These are phyloP conservation scores for Sinocyclocheilus grahami DNA, from an alignment of 2,113 vertebrate genomes.

Conservation along the genomic window DNA sequence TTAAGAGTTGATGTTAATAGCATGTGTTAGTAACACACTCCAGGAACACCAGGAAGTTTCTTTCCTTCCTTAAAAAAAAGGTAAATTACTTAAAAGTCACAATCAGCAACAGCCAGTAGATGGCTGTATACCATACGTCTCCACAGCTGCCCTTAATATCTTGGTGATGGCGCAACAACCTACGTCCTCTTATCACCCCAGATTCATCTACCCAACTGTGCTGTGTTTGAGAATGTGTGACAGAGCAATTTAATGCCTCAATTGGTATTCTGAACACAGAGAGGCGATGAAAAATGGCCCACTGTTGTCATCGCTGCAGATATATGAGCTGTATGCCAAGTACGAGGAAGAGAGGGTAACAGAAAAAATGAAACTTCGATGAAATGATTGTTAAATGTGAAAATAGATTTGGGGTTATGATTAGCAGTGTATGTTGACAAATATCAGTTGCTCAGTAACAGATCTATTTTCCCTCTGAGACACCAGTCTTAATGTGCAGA, in stretches of 20 bases:
- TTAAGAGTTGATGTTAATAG: neutral
- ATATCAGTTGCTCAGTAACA: too few relatives aligned
- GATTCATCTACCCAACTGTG: slow-evolving; percentile 57
- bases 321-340: slow-evolving; percentile 28
- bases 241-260: slow-evolving; percentile 48
- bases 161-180: neutral
- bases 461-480: too few relatives aligned
- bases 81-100: slow-evolving; percentile 44
- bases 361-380: slow-evolving; percentile 35
- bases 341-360: slow-evolving; percentile 39
- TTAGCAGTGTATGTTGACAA: neutral
- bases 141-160: slow-evolving; percentile 22
- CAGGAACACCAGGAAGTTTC: slow-evolving; percentile 36
- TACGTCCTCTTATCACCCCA: slow-evolving; percentile 30
- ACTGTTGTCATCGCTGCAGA: slow-evolving; percentile 31
- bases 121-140: slow-evolving; percentile 28
- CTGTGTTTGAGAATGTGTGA: slow-evolving; percentile 46
- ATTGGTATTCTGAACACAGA: slow-evolving; percentile 19
- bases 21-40: neutral
- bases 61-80: slow-evolving; percentile 9
- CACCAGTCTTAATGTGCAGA: too few relatives aligned
- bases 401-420: slow-evolving; percentile 11
- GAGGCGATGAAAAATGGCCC: slow-evolving; percentile 12
- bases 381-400: slow-evolving; percentile 50
- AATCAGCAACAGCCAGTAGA: slow-evolving; percentile 12